Evolutionary conservation across 2,888 invertebrate species (phyloP).

Genomic region (Malthinus flaveolus): DNA sequence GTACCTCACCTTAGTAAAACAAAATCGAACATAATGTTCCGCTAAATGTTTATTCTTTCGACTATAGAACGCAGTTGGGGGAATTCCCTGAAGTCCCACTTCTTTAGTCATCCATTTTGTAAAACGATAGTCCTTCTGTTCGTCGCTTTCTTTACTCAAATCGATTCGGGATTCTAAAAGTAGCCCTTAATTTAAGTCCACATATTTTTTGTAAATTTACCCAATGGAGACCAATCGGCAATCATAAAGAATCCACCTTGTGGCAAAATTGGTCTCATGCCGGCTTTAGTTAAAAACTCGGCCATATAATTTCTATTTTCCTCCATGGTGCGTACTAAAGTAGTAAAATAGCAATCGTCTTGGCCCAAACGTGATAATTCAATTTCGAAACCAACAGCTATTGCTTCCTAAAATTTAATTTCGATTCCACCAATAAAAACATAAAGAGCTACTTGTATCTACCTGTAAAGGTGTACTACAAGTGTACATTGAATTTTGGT

Average conservation of each 20-base stretch:
- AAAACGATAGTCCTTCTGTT: constrained; percentile 85
- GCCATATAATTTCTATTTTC: constrained; percentile 81
- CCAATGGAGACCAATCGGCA: constrained; percentile 84
- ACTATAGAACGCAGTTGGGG: constrained; percentile 92
- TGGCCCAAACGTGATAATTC: constrained; percentile 72
- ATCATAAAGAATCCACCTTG: constrained; percentile 98
- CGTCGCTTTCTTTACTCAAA: constrained; percentile 69
- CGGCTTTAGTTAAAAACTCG: constrained; percentile 73
- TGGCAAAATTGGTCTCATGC: constrained; percentile 89
- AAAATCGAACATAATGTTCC: constrained; percentile 87
- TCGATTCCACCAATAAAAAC: not conserved
- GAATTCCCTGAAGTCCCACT: constrained; percentile 90
- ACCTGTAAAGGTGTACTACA: constrained; percentile 86
- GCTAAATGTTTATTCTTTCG: constrained; percentile 75
- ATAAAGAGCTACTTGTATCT: too few species aligned
- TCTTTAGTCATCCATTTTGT: constrained; percentile 95
- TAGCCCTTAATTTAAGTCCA: not conserved
- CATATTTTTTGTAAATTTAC: constrained; percentile 48
- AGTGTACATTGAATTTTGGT: constrained; percentile 94
- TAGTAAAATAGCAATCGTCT: constrained; percentile 81
- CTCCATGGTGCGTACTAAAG: constrained; percentile 72
- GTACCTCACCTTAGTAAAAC: constrained; percentile 82
- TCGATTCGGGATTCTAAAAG: constrained; percentile 67
- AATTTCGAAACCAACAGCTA: constrained; percentile 85
- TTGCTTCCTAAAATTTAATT: constrained; percentile 73